Percentiles rank a stretch among this genome's conserved stretches.
These are phyloP conservation scores for Nymphicus hollandicus DNA, from an alignment of 2,113 vertebrate genomes.

Conservation along the genomic window DNA sequence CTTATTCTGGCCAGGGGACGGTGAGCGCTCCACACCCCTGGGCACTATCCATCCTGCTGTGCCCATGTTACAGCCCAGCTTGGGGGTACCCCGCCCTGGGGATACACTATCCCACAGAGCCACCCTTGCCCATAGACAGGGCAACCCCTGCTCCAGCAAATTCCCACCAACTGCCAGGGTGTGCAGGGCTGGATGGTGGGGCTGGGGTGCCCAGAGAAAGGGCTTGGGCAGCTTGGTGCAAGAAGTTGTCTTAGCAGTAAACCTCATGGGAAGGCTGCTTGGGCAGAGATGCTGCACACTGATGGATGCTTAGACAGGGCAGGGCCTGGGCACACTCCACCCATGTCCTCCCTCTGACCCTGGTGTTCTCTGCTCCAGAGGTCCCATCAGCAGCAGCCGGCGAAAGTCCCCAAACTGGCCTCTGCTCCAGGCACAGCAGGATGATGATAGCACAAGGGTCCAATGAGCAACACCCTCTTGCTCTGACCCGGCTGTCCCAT, in stretches of 20 bases:
- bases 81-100: not conserved
- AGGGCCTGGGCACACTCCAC: not conserved
- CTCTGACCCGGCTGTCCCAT: not conserved
- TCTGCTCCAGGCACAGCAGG: not conserved
- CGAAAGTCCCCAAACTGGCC: not conserved
- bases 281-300: not conserved
- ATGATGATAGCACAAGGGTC: too few species aligned
- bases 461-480: not conserved
- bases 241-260: not conserved
- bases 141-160: not conserved
- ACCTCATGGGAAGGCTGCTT: not conserved
- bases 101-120: not conserved
- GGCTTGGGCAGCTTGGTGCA: rapidly evolving
- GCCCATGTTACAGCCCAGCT: not conserved
- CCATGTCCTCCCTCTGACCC: rapidly evolving
- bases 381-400: not conserved
- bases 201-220: not conserved
- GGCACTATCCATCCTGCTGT: not conserved
- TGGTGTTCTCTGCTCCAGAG: rapidly evolving
- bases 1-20: rapidly evolving
- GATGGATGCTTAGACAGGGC: not conserved
- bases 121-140: rapidly evolving
- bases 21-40: rapidly evolving
- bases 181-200: not conserved
- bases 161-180: not conserved